Evolutionary conservation across 2,797 vertebrate genomes (phyloP).

Genomic region (Sebastes nivosus): DNA sequence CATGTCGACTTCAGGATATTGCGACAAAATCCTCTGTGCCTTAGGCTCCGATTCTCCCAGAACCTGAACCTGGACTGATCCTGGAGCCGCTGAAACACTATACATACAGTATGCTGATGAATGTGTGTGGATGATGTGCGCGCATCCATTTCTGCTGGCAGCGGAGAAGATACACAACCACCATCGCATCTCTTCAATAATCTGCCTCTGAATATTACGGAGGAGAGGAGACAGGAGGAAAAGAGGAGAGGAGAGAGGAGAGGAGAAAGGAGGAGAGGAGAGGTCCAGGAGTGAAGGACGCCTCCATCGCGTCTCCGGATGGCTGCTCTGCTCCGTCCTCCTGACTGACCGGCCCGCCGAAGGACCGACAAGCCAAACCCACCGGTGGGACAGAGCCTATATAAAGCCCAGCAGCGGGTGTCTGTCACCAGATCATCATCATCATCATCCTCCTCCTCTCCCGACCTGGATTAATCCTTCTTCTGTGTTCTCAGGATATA

Average conservation of each 20-base stretch:
- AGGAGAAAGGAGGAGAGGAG: background rate
- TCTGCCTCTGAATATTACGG: background rate
- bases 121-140: background rate
- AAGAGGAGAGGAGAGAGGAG: background rate
- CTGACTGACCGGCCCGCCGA: background rate
- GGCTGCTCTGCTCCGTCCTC: background rate
- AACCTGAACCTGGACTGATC: background rate
- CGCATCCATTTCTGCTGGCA: background rate
- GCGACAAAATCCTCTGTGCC: background rate
- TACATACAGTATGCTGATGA: background rate
- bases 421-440: conserved; percentile 3
- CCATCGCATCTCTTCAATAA: background rate
- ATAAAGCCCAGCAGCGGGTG: conserved; percentile 22
- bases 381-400: conserved; percentile 1
- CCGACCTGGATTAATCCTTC: background rate
- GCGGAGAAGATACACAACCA: background rate
- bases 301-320: background rate
- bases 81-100: background rate
- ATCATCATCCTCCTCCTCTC: background rate
- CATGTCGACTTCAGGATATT: conserved; percentile 16
- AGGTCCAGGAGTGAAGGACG: background rate
- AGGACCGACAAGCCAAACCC: conserved; percentile 31
- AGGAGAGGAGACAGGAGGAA: background rate
- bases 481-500: background rate
- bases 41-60: background rate